Evolutionary conservation across 2,888 invertebrate species (phyloP).

Genomic region (Beris morrisii): DNA sequence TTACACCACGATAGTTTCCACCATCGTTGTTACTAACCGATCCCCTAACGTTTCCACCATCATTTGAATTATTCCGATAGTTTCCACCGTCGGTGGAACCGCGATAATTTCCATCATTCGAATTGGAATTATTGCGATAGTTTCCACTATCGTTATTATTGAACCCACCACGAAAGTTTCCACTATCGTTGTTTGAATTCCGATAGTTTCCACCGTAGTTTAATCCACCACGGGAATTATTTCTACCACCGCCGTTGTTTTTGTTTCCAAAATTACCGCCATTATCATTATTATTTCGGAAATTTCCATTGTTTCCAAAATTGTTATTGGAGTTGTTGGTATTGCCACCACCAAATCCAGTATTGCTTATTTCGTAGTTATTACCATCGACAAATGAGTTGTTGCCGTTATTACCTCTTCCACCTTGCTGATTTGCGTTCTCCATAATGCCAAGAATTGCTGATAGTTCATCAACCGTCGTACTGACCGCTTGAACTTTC

Average conservation of each 20-base stretch:
- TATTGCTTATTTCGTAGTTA: not conserved
- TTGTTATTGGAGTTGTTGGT: not conserved
- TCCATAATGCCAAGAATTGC: slow-evolving; percentile 33
- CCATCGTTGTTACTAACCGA: not conserved
- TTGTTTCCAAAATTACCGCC: slow-evolving; percentile 4
- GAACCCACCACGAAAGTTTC: not conserved
- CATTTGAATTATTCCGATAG: slow-evolving; percentile 9
- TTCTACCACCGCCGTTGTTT: not conserved
- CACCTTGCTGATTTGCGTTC: slow-evolving; percentile 3
- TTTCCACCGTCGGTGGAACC: slow-evolving; percentile 15
- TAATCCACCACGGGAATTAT: not conserved
- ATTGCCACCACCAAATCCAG: not conserved
- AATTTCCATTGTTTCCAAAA: not conserved
- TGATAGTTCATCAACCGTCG: slow-evolving; percentile 33
- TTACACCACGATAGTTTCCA: slow-evolving; percentile 1
- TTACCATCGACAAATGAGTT: not conserved
- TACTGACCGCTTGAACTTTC: slow-evolving; percentile 33
- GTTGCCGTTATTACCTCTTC: slow-evolving; percentile 17
- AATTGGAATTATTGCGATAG: slow-evolving; percentile 3
- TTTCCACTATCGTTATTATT: slow-evolving; percentile 1
- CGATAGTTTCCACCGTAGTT: slow-evolving; percentile 6
- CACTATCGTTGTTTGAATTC: slow-evolving; percentile 8
- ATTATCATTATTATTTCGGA: slow-evolving; percentile 14
- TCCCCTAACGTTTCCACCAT: not conserved
- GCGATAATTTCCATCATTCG: slow-evolving; percentile 7